Percentiles rank a stretch among this genome's conserved stretches.
Evolutionary conservation across 92 coral and sea anemone genomes (phyloP).

Genomic region (Phymanthus crucifer): DNA sequence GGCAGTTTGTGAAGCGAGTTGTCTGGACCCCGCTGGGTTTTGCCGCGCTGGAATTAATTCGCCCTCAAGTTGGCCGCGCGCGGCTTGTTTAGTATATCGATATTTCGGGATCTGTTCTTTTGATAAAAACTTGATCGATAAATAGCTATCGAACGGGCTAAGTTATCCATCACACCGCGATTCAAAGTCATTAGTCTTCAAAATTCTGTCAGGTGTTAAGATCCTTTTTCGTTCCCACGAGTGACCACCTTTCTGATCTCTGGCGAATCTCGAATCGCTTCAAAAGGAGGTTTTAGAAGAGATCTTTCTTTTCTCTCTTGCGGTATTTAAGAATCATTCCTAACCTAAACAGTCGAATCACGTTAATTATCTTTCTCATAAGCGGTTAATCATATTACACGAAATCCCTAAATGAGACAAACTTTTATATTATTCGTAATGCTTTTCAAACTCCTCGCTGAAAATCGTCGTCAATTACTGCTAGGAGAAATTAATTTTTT

Average conservation of each 20-base stretch:
- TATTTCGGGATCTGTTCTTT: constrained; percentile 23
- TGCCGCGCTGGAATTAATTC: constrained; percentile 21
- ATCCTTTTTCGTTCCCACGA: constrained; percentile 21
- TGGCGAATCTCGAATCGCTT: neutral
- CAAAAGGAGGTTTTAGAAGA: neutral
- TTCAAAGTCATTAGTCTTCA: constrained; percentile 24
- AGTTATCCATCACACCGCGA: constrained; percentile 26
- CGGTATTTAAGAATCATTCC: constrained; percentile 13
- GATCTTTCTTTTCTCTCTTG: constrained; percentile 2
- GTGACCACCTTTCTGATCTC: constrained; percentile 15
- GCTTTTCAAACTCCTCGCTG: constrained; percentile 3
- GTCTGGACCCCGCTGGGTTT: constrained; percentile 14
- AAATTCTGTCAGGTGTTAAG: constrained; percentile 28
- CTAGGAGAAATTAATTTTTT: constrained; percentile 17
- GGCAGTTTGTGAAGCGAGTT: constrained; percentile 1
- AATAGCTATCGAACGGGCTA: constrained; percentile 27
- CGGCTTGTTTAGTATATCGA: constrained; percentile 22
- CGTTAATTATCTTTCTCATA: constrained; percentile 29
- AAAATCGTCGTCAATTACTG: constrained; percentile 32
- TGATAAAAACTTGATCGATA: constrained; percentile 29
- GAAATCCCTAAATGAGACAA: constrained; percentile 31
- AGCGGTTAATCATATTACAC: constrained; percentile 31
- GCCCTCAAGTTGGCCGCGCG: constrained; percentile 10
- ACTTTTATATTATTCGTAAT: neutral
- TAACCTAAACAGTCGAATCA: constrained; percentile 26